These are phyloP conservation scores for Teleogryllus oceanicus DNA, from an alignment of 2,888 invertebrate genomes.

Conservation along the genomic window DNA sequence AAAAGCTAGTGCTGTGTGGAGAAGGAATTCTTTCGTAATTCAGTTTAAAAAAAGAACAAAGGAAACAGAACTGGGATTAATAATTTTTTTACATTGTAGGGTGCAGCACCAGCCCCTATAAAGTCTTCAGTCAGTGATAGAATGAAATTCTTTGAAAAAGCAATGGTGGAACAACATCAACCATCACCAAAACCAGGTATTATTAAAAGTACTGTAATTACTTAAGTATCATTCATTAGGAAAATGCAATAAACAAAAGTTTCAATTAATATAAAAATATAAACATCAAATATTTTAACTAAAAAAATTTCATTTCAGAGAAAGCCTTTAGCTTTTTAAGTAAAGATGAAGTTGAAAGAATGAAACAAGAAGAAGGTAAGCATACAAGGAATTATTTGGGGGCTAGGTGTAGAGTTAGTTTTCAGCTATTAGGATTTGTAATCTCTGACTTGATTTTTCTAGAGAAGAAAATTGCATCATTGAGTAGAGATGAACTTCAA, in stretches of 20 bases:
- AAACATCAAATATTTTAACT: no score
- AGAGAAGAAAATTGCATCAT: constrained; percentile 77
- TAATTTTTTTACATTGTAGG: background rate
- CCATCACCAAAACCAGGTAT: constrained; percentile 80
- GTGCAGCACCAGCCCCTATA: background rate
- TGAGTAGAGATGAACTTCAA: constrained; percentile 63
- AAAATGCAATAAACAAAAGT: no score
- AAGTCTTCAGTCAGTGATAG: constrained; percentile 89
- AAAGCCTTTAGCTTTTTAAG: constrained; percentile 92
- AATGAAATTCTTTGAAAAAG: constrained; percentile 92
- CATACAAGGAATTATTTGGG: constrained; percentile 19
- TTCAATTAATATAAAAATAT: no score
- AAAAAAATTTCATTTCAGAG: constrained; percentile 55
- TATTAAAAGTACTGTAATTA: constrained; percentile 30
- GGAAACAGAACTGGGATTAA: no score
- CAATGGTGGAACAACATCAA: constrained; percentile 88
- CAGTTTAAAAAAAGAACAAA: no score
- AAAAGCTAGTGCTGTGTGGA: no score
- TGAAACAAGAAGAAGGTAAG: constrained; percentile 82
- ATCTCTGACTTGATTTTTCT: constrained; percentile 31
- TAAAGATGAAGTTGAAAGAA: constrained; percentile 88
- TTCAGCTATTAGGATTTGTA: no score
- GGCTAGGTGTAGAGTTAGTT: background rate
- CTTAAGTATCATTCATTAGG: no score
- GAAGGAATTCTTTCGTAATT: no score